Conservation (phyloP, 2,797 vertebrate species). For the Onychomys arenicola region DNA sequence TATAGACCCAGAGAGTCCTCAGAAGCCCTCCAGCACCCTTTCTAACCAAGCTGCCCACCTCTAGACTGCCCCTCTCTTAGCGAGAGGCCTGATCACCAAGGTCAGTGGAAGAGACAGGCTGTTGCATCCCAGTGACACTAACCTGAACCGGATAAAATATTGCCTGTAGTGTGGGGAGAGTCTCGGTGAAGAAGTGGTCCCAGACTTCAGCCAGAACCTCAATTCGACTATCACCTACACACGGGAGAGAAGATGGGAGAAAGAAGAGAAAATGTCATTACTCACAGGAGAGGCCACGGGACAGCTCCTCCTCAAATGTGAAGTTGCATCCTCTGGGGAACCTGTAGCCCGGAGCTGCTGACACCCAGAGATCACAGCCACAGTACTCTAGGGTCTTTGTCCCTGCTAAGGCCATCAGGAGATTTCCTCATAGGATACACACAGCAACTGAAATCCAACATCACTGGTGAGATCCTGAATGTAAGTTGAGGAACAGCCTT, state of each 20-base stretch:
- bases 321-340: background rate
- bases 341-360: background rate
- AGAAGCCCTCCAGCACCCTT: background rate
- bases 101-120: background rate
- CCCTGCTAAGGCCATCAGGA: background rate
- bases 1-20: background rate
- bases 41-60: background rate
- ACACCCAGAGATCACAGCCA: background rate
- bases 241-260: constrained; percentile 56
- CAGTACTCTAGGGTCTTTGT: background rate
- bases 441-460: background rate
- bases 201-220: constrained; percentile 92
- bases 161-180: constrained; percentile 96
- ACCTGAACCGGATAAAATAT: constrained; percentile 99
- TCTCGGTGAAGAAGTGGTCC: constrained; percentile 96
- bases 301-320: background rate
- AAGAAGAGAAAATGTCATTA: constrained; percentile 67
- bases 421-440: background rate
- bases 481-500: background rate
- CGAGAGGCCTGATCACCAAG: background rate
- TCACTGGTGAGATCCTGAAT: background rate
- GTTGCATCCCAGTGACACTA: constrained; percentile 70
- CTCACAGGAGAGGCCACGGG: background rate
- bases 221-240: constrained; percentile 92
- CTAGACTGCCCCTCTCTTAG: background rate